These are phyloP conservation scores for Orius insidiosus DNA, from an alignment of 1,140 invertebrate species.

Conservation along the genomic window DNA sequence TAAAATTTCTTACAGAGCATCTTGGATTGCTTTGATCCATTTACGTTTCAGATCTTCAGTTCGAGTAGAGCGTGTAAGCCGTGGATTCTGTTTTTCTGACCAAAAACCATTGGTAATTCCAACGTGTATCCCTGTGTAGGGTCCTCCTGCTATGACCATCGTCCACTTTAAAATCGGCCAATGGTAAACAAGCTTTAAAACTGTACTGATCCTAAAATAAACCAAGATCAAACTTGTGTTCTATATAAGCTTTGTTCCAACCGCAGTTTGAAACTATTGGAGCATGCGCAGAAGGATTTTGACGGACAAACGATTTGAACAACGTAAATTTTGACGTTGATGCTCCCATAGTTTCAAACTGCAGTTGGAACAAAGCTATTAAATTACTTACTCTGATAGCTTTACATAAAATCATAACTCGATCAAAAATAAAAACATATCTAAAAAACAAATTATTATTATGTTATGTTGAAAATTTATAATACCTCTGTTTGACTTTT, in stretches of 20 bases:
- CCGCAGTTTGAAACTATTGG: too few relatives aligned
- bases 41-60: constrained; percentile 72
- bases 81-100: constrained; percentile 64
- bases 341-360: too few relatives aligned
- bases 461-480: too few relatives aligned
- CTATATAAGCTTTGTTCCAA: too few relatives aligned
- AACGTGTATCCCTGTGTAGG: constrained; percentile 48
- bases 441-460: too few relatives aligned
- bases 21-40: constrained; percentile 82
- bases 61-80: constrained; percentile 78
- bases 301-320: too few relatives aligned
- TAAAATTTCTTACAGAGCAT: constrained; percentile 62
- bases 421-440: constrained; percentile 94
- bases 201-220: constrained; percentile 67
- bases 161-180: constrained; percentile 76
- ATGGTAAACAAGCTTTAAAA: constrained; percentile 67
- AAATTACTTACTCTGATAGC: constrained; percentile 46
- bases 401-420: constrained; percentile 91
- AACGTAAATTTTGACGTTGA: too few relatives aligned
- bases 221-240: too few relatives aligned
- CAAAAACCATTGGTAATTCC: constrained; percentile 65
- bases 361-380: neutral
- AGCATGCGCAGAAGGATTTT: too few relatives aligned
- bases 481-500: constrained; percentile 55
- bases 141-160: constrained; percentile 44